Conservation (phyloP, 2,888 invertebrate species). For the Troglohyphantes excavatus region DNA sequence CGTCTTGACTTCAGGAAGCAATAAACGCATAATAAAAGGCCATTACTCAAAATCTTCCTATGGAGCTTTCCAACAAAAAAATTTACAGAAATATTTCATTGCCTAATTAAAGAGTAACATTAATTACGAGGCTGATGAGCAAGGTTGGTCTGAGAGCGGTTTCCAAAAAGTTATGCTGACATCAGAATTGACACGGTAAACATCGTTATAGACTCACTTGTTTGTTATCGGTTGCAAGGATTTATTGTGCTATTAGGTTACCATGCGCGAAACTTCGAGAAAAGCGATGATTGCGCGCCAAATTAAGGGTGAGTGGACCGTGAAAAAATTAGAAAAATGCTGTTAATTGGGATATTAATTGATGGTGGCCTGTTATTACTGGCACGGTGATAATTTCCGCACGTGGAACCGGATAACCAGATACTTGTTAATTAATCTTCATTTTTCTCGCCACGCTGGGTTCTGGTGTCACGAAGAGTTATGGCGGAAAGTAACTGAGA, state of each 20-base stretch:
- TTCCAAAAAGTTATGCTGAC: slow-evolving; percentile 51
- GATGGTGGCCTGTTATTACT: slow-evolving; percentile 61
- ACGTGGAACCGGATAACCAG: slow-evolving; percentile 56
- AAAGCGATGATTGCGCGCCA: slow-evolving; percentile 45
- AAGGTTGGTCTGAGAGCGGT: not conserved
- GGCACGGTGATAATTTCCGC: slow-evolving; percentile 61
- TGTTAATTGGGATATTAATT: slow-evolving; percentile 65
- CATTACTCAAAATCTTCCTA: not conserved
- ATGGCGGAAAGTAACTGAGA: slow-evolving; percentile 10
- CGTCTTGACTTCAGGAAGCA: not conserved
- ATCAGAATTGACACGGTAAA: slow-evolving; percentile 59
- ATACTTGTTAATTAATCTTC: slow-evolving; percentile 66
- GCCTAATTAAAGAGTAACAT: slow-evolving; percentile 52
- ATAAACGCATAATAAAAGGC: not conserved
- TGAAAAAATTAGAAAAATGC: slow-evolving; percentile 50
- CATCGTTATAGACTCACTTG: slow-evolving; percentile 53
- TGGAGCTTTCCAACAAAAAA: not conserved
- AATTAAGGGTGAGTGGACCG: slow-evolving; percentile 42
- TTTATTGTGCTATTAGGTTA: slow-evolving; percentile 70
- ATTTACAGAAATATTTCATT: slow-evolving; percentile 40
- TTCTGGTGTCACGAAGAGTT: slow-evolving; percentile 13
- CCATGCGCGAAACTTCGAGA: slow-evolving; percentile 34
- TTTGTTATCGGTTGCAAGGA: slow-evolving; percentile 49
- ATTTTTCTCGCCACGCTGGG: slow-evolving; percentile 10
- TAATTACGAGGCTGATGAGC: slow-evolving; percentile 35